Percentiles rank a stretch among this genome's conserved stretches.
phyloP scores from a whole-genome alignment of 2,888 invertebrate species.

The Macroteleia sp. region DNA sequence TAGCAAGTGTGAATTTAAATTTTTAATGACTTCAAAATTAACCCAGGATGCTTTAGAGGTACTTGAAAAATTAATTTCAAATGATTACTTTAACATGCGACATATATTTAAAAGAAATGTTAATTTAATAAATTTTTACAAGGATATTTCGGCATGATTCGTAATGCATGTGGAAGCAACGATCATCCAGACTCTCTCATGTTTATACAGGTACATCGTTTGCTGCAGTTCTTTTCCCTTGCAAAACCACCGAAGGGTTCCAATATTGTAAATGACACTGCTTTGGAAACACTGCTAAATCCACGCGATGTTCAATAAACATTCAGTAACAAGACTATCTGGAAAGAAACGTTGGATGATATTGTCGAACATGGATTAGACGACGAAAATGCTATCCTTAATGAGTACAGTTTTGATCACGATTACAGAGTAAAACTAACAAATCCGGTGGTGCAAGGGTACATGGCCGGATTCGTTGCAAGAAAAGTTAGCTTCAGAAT shows the following conservation, averaged over 20 bases:
- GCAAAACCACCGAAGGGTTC: slow-evolving; percentile 62
- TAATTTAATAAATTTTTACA: slow-evolving; percentile 26
- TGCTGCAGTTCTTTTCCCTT: slow-evolving; percentile 59
- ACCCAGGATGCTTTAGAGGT: slow-evolving; percentile 29
- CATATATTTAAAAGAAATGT: neutral
- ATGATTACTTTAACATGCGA: neutral
- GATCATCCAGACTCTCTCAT: slow-evolving; percentile 62
- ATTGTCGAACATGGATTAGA: too few species aligned
- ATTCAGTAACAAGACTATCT: too few species aligned
- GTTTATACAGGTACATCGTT: slow-evolving; percentile 59
- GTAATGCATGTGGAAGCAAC: slow-evolving; percentile 58
- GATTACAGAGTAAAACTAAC: too few species aligned
- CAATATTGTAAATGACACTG: too few species aligned
- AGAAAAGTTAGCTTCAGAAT: too few species aligned
- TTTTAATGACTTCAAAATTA: slow-evolving; percentile 8
- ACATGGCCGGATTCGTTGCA: too few species aligned
- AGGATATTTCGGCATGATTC: slow-evolving; percentile 62
- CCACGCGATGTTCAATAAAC: too few species aligned
- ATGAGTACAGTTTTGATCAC: too few species aligned
- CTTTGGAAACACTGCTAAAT: too few species aligned
- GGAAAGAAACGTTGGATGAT: too few species aligned
- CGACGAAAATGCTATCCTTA: too few species aligned
- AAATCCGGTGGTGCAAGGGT: too few species aligned
- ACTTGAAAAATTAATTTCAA: neutral
- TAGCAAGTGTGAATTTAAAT: neutral